Evolutionary conservation across 1,140 invertebrate species (phyloP), one percentile per base, ranked within the genome.

Genomic region (Aphaenogaster rudis): DNA sequence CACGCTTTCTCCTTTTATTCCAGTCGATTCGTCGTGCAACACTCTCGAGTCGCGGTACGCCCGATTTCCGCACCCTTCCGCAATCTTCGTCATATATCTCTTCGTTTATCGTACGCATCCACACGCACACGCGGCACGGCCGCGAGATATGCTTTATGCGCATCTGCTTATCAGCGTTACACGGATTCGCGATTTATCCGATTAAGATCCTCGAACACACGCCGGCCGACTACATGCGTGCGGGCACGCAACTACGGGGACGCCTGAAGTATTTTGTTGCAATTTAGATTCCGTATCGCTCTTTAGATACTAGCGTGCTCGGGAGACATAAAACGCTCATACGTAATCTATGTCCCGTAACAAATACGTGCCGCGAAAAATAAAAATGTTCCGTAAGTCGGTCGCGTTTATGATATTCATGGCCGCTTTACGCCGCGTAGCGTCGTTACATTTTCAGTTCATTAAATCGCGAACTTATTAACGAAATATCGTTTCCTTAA

Each of bases 131-230:
- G 7, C 71, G 15, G 9, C 50, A 13, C 17, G 50, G 39, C 45
- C 63, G 36, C 67, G 52, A 54, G 48, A 50, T 76, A 39, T 33
- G 63, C 61, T 21, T 39, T 36, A 67, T n/a, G 54, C 6, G 28
- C 57, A 72, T 84, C 80, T 63, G 48, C 69, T 74, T 84, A 84
- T 61, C 79, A 50, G 64, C 48, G 52, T 81, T 72, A 82, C 54
- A 61, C 17, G 66, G 39, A 54, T 48, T 39, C 21, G 39, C 52
- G 66, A 82, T 74, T 84, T 76, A 84, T 84, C 59, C 57, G 69
- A 84, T 84, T 61, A 74, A 76, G 54, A 13, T 39, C 8, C 69
- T 63, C 69, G 11, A 39, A 74, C 39, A 36, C 69, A 84, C 39
- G 39, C 21, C 48, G 9, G 39, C 17, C 4, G 66, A 72, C 71